Base-by-base conservation (phyloP, 2,797 vertebrate genomes). In the Sebastes baramenuke region DNA sequence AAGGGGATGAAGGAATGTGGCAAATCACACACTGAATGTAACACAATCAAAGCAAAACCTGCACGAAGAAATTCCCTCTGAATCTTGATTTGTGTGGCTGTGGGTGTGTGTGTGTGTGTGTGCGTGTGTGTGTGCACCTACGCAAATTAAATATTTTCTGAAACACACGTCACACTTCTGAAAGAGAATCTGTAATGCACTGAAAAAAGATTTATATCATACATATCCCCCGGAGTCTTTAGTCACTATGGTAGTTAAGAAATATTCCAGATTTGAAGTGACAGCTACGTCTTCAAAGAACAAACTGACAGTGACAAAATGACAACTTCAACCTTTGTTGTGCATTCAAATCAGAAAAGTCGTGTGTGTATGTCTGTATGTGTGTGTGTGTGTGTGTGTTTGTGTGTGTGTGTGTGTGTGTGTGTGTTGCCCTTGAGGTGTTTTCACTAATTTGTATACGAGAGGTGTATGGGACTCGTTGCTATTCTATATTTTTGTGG, bases 241-340 rank as follows among this genome's bases (percentile, higher is more conserved):
- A 68, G 58, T 80, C 72, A 84, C 38, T 67, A 22, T 66, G 38
- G 65, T 60, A 56, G 65, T 75, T 79, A 22, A 29, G 49, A 87
- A 62, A 49, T 62, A 79, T 75, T 76, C 20, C 14, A 74, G 54
- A 81, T 85, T 79, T 80, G 49, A 83, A 77, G 71, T 55, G 68
- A 77, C 71, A 81, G 49, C 42, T 72, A 67, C 27, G n/a, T 56
- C 76, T 81, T 84, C 59, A 75, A 77, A 88, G 72, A 62, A 77
- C 68, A 75, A 86, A 86, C 68, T 84, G 81, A 83, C 70, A 71
- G 65, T 60, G 71, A 89, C 72, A 89, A 81, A 82, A 79, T 86
- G 56, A 70, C 67, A 85, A 65, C 56, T 82, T 77, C 65, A 78
- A 82, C 62, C 49, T 83, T 81, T 79, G 46, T 42, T 55, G 29